Evolutionary conservation across 2,888 invertebrate genomes (phyloP).

Genomic region (Blomia tropicalis): DNA sequence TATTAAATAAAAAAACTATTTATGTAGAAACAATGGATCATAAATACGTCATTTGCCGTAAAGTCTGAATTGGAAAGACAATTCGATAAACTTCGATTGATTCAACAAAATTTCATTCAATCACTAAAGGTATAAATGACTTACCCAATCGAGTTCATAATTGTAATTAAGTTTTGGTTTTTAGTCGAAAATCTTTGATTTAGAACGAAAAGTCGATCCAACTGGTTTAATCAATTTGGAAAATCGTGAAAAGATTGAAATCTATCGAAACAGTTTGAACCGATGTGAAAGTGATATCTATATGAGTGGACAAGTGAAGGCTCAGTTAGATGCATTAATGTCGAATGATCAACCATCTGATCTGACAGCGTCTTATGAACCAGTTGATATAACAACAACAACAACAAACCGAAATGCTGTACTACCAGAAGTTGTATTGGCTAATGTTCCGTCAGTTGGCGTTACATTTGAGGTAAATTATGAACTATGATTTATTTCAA

Average conservation of each 20-base stretch:
- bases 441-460: background rate
- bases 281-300: conserved; percentile 8
- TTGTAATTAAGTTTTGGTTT: background rate
- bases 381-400: background rate
- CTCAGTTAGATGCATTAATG: background rate
- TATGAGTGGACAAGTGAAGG: background rate
- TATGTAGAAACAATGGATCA: background rate
- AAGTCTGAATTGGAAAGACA: background rate
- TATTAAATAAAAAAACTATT: background rate
- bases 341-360: background rate
- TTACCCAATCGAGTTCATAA: too few species aligned
- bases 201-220: conserved; percentile 5
- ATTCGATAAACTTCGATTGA: background rate
- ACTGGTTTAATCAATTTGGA: background rate
- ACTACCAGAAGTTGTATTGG: background rate
- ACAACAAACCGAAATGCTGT: too few species aligned
- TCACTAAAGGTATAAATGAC: background rate
- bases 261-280: background rate
- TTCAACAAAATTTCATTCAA: conserved; percentile 8
- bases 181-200: conserved; percentile 5
- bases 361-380: too few species aligned
- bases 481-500: background rate
- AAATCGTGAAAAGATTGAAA: background rate
- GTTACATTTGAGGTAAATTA: conserved; percentile 3
- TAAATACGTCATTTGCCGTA: background rate